Percentiles rank a stretch among this genome's conserved stretches.
phyloP scores from a whole-genome alignment of 2,888 invertebrate genomes.

The Andrena bicolor region DNA sequence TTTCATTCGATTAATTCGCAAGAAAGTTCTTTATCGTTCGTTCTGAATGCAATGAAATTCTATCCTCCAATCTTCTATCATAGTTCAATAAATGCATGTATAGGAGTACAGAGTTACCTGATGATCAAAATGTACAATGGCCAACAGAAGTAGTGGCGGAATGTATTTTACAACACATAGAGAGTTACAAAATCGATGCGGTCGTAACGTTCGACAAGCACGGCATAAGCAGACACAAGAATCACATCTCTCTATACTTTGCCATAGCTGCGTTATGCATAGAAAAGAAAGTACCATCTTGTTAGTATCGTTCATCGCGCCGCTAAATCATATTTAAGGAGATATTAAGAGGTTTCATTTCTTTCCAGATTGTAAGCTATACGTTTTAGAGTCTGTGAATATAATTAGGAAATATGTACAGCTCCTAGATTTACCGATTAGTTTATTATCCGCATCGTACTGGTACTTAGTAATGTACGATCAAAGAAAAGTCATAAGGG shows the following conservation, averaged over 20 bases:
- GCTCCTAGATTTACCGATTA: slow-evolving; percentile 93
- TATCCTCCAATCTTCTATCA: slow-evolving; percentile 49
- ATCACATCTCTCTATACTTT: slow-evolving; percentile 95
- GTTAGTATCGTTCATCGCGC: slow-evolving; percentile 85
- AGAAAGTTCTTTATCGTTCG: slow-evolving; percentile 11
- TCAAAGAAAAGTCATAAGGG: slow-evolving; percentile 79
- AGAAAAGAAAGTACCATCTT: slow-evolving; percentile 90
- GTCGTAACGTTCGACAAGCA: slow-evolving; percentile 97
- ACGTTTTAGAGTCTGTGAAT: slow-evolving; percentile 94
- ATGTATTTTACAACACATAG: slow-evolving; percentile 89
- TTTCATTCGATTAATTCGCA: slow-evolving; percentile 1
- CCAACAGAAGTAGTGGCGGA: slow-evolving; percentile 88
- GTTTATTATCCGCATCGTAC: slow-evolving; percentile 91
- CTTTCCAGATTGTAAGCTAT: slow-evolving; percentile 92
- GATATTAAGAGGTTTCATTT: slow-evolving; percentile 50
- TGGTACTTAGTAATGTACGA: slow-evolving; percentile 87
- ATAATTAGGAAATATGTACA: slow-evolving; percentile 94
- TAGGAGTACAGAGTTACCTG: slow-evolving; percentile 91
- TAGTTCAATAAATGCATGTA: slow-evolving; percentile 83
- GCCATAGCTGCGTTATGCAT: slow-evolving; percentile 92
- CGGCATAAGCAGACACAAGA: slow-evolving; percentile 96
- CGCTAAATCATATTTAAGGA: slow-evolving; percentile 19
- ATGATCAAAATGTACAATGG: slow-evolving; percentile 93
- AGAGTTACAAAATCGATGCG: slow-evolving; percentile 92
- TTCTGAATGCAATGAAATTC: slow-evolving; percentile 19